Base-by-base conservation (phyloP, 2,113 vertebrate species). In the Embiotoca jacksoni region DNA sequence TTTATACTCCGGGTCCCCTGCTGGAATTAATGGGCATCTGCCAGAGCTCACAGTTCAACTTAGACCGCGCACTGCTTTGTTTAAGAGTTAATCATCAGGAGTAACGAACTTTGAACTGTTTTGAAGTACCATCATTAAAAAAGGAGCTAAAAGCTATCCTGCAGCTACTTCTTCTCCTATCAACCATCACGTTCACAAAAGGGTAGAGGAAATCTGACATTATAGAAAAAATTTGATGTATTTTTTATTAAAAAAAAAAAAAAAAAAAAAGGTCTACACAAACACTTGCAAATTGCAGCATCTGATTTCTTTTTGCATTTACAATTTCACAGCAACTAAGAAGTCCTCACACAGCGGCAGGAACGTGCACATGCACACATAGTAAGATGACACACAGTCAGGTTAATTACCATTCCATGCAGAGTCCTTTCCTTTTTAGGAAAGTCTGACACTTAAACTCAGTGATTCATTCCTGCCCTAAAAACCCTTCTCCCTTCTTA, bases 391-490 rank as follows among this genome's bases (percentile, higher is more conserved):
- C 67, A 84, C 65, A 66, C 86, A 85, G 72, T 89, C 84, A 83
- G 59, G 90, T 90, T 90, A 90, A 92, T 91, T 88, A 89, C 83
- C 74, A 75, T 82, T 85, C 66, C n/a, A 68, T 58, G 67, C 80
- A 88, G 39, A 49, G 58, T 79, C 68, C 75, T 83, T 89, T 71
- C 79, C 67, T 78, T 90, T 80, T 83, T 78, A 58, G 15, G 65
- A 76, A 85, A 79, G 72, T 83, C 76, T 72, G 75, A 61, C 30
- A 59, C 75, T 75, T 80, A 66, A 71, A 69, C 75, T 89, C 61
- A 82, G 72, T 89, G 81, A 91, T 86, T 93, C 83, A 90, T 90
- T 73, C 59, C 64, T 54, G 66, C 78, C 60, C 63, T 73, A 49
- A 73, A 44, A 72, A 52, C 31, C 46, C 15, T 70, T 80, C 67